These are phyloP conservation scores for Polylopha cassiicola DNA, from an alignment of 2,888 invertebrate species.

Conservation along the genomic window DNA sequence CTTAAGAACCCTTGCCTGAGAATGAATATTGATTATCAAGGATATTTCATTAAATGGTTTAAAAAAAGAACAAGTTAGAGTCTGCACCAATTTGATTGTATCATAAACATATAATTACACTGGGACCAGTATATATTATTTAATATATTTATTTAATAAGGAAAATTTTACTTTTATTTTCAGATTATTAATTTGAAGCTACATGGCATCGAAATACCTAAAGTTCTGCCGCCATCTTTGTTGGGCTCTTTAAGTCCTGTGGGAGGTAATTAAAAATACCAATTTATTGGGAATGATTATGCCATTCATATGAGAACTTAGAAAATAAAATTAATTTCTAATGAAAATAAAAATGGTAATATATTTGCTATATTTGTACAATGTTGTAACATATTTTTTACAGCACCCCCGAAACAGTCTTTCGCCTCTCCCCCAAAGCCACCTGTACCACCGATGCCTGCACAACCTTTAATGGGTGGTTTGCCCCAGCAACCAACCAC, in stretches of 20 bases:
- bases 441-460: slow-evolving; percentile 59
- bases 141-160: slow-evolving; percentile 1
- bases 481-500: slow-evolving; percentile 29
- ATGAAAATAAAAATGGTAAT: too few species aligned
- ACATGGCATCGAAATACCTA: slow-evolving; percentile 93
- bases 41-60: too few species aligned
- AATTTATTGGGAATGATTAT: too few species aligned
- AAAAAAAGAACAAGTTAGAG: too few species aligned
- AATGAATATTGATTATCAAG: too few species aligned
- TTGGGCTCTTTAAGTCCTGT: slow-evolving; percentile 80
- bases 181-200: slow-evolving; percentile 93
- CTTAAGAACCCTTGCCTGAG: too few species aligned
- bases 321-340: too few species aligned
- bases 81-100: too few species aligned
- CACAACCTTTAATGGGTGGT: slow-evolving; percentile 39
- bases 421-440: slow-evolving; percentile 60
- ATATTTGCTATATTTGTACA: too few species aligned
- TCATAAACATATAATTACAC: too few species aligned
- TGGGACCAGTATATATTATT: slow-evolving; percentile 1
- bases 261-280: slow-evolving; percentile 48
- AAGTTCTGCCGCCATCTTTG: slow-evolving; percentile 86
- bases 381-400: too few species aligned
- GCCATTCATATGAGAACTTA: too few species aligned
- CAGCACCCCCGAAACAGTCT: slow-evolving; percentile 42
- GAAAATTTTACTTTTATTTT: slow-evolving; percentile 22